Conservation (phyloP, 2,888 invertebrate genomes). For the Rhyacophila evoluta region DNA sequence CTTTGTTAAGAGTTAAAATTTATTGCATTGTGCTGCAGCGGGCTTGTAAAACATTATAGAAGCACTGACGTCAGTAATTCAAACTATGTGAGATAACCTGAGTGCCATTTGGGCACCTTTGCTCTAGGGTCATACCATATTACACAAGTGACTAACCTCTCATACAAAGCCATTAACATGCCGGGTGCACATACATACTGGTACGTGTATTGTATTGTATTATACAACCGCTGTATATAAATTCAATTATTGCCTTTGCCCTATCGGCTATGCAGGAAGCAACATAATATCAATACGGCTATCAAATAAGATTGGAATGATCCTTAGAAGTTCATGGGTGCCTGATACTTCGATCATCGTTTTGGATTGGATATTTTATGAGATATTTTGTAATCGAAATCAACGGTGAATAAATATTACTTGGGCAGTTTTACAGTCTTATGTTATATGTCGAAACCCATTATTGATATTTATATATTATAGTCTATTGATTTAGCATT, state of each 20-base stretch:
- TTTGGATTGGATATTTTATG: too few species aligned
- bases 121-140: neutral
- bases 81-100: slow-evolving; percentile 14
- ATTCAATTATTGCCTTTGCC: neutral
- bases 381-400: too few species aligned
- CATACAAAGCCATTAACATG: slow-evolving; percentile 22
- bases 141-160: slow-evolving; percentile 17
- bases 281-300: neutral
- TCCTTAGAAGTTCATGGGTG: neutral
- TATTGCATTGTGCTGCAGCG: too few species aligned
- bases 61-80: neutral
- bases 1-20: too few species aligned
- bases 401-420: too few species aligned
- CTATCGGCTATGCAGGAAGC: neutral
- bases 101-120: slow-evolving; percentile 8
- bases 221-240: neutral
- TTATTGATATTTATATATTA: too few species aligned
- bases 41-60: slow-evolving; percentile 2
- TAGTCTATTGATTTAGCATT: too few species aligned
- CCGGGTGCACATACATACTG: slow-evolving; percentile 7
- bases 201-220: neutral
- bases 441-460: too few species aligned
- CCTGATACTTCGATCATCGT: slow-evolving; percentile 6
- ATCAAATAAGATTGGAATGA: neutral
- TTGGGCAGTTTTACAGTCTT: too few species aligned